These are phyloP conservation scores for Neogobius melanostomus DNA, from an alignment of 2,113 vertebrate genomes.

Conservation along the genomic window DNA sequence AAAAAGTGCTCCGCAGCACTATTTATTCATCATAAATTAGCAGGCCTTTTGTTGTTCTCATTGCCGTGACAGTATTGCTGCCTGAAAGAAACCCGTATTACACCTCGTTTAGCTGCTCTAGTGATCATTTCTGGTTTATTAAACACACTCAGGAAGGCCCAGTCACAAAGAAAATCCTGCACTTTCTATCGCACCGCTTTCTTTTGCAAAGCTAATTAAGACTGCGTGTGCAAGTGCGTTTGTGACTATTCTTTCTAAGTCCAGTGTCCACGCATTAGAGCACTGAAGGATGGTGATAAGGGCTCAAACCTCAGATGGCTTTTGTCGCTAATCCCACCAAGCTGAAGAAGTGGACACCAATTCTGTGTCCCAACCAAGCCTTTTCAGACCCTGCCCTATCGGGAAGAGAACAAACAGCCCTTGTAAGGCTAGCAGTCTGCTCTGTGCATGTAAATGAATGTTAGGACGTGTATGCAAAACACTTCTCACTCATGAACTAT, in stretches of 20 bases:
- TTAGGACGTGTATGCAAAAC: slow-evolving; percentile 15
- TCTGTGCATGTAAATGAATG: slow-evolving; percentile 60
- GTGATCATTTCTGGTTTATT: slow-evolving; percentile 27
- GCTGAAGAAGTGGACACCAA: slow-evolving; percentile 42
- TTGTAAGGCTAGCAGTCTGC: slow-evolving; percentile 58
- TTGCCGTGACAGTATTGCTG: too few species aligned
- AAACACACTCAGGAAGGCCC: slow-evolving; percentile 15
- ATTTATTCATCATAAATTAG: too few species aligned
- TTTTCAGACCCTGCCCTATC: not conserved
- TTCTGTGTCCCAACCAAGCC: slow-evolving; percentile 55
- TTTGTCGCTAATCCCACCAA: slow-evolving; percentile 61
- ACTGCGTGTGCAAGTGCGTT: slow-evolving; percentile 8
- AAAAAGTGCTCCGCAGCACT: too few species aligned
- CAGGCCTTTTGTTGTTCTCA: too few species aligned
- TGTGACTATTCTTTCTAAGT: slow-evolving; percentile 11
- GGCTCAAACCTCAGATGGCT: slow-evolving; percentile 47
- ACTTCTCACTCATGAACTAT: slow-evolving; percentile 1
- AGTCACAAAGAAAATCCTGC: slow-evolving; percentile 25
- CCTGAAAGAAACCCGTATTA: not conserved
- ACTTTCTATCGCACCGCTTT: slow-evolving; percentile 30
- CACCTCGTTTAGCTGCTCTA: slow-evolving; percentile 40
- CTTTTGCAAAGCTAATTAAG: slow-evolving; percentile 41
- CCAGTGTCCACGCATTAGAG: slow-evolving; percentile 13
- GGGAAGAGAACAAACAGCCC: slow-evolving; percentile 33
- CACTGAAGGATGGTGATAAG: slow-evolving; percentile 71